A percentile compares a stretch with the other conserved stretches of the same genome.
phyloP scores from a whole-genome alignment of 2,797 vertebrate genomes.

The Melanogrammus aeglefinus region DNA sequence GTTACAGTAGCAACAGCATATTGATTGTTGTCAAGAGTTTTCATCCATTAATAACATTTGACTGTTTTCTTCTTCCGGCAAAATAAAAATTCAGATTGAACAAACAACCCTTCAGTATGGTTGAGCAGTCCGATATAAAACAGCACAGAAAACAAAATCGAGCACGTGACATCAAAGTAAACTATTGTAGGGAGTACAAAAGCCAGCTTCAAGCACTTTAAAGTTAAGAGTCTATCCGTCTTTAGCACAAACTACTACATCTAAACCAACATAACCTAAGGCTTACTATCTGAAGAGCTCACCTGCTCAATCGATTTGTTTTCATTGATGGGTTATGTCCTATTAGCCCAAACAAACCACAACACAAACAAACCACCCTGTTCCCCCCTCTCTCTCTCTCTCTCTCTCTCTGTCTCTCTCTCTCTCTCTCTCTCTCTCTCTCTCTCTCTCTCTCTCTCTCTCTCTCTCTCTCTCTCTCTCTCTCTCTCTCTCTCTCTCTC shows the following conservation, averaged over 20 bases:
- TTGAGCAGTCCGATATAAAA: not conserved
- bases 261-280: not conserved
- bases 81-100: not conserved
- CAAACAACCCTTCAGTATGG: not conserved
- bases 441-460: too few species aligned
- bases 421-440: too few species aligned
- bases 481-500: too few species aligned
- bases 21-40: not conserved
- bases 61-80: not conserved
- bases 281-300: not conserved
- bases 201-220: not conserved
- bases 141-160: not conserved
- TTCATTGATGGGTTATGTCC: not conserved
- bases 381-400: too few species aligned
- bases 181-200: not conserved
- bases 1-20: not conserved
- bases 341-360: not conserved
- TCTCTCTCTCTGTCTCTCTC: not conserved
- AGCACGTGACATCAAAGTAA: not conserved
- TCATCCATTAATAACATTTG: not conserved
- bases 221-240: not conserved
- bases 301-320: not conserved
- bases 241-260: constrained; percentile 1
- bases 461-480: too few species aligned
- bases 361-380: not conserved